Conservation (phyloP, 1,140 invertebrate genomes). For the Chelonus insularis region DNA sequence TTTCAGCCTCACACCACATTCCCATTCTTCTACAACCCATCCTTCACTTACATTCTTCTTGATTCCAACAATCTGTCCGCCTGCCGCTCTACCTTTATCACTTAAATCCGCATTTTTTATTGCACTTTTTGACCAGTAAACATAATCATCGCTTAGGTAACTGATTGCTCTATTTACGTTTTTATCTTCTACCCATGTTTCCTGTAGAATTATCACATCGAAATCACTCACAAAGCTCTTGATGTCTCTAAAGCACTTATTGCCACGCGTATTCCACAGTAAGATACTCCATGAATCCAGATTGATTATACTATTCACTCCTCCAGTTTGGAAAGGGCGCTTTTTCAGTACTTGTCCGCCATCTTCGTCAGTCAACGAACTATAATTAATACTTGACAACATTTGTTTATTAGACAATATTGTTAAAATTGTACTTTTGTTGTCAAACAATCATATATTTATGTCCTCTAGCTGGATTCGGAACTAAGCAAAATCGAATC, state of each 20-base stretch:
- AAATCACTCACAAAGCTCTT: conserved; percentile 19
- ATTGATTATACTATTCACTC: too few relatives aligned
- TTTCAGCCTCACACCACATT: background rate
- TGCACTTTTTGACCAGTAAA: conserved; percentile 13
- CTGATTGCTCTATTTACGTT: conserved; percentile 8
- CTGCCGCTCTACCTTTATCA: conserved; percentile 20
- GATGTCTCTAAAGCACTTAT: conserved; percentile 22
- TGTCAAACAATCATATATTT: too few relatives aligned
- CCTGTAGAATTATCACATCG: conserved; percentile 21
- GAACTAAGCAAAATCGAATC: too few relatives aligned
- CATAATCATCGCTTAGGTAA: conserved; percentile 11
- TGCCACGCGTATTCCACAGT: conserved; percentile 15
- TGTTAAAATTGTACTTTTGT: too few relatives aligned
- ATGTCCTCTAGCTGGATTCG: too few relatives aligned
- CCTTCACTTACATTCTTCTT: conserved; percentile 8
- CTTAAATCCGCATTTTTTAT: conserved; percentile 8
- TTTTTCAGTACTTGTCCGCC: too few relatives aligned
- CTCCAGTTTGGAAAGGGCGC: too few relatives aligned
- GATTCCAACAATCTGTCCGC: conserved; percentile 23
- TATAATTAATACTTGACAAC: too few relatives aligned
- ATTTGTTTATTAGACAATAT: too few relatives aligned
- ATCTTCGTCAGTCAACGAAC: too few relatives aligned
- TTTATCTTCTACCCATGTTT: conserved; percentile 30
- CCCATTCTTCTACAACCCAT: background rate
- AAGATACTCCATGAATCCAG: too few relatives aligned